Evolutionary conservation across 1,140 invertebrate genomes (phyloP), one percentile per base, ranked within the genome.

Genomic region (Drosophila rufa): DNA sequence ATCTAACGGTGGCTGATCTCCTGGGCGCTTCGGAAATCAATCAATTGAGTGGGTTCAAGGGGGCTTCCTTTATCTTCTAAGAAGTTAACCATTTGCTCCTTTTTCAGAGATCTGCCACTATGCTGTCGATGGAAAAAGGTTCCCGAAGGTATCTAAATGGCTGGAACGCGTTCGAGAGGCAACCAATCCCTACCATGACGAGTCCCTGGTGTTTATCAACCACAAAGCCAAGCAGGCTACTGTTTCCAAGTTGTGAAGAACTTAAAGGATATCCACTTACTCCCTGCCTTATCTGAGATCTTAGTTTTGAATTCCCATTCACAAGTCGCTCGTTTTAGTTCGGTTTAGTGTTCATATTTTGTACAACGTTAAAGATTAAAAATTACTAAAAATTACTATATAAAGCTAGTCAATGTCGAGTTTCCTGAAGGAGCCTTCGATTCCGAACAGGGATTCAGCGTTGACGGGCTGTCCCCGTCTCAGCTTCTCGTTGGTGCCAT

Each of bases 21-120:
- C 93, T 97, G 47, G 96, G 95, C 3, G 94, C 95, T 7, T 96
- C 96, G 86, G 97, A 98, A 94, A 93, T 98, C 17, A 96, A 98
- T 92, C 97, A 98, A 93, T 95, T 96, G 27, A 94, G 96, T 97
- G 93, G 94, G 84, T 75, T 33, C 1, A 12, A 19, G 0, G 22
- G 2, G 1, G 33, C 14, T 33, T 4, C 1, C 1, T 3, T 4
- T 1, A 11, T 27, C 0, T 11, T 47, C 2, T 2, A 42, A 4
- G 17, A 33, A 40, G 12, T 11, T n/a, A 7, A 8, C 7, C 3
- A 12, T n/a, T 12, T 7, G 19, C 19, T 19, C 30, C 6, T 7
- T 45, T 90, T 83, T 14, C 48, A 95, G 95, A 93, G 82, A 93
- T 95, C 48, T 94, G 93, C 17, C 95, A 95, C 25, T 96, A 94